A percentile compares a stretch with the other conserved stretches of the same genome.
These are phyloP conservation scores for Dendroctonus valens DNA, from an alignment of 1,140 invertebrate genomes.

Conservation along the genomic window DNA sequence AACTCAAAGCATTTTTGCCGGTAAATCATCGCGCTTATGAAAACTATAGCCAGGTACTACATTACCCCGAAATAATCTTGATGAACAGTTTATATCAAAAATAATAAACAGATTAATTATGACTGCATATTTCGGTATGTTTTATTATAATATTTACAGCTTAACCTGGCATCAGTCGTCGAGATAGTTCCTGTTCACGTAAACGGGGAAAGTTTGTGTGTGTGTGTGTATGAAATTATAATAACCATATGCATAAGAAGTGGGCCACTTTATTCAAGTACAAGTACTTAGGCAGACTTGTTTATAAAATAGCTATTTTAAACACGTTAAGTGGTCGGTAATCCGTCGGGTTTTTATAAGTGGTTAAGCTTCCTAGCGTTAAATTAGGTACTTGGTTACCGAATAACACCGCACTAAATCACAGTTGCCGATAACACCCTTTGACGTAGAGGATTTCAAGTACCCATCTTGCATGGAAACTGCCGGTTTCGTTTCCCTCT, in stretches of 20 bases:
- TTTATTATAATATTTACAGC: conserved; percentile 38
- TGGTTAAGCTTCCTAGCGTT: conserved; percentile 25
- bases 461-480: conserved; percentile 8
- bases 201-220: conserved; percentile 36
- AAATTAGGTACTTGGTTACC: conserved; percentile 16
- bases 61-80: conserved; percentile 25
- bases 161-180: conserved; percentile 32
- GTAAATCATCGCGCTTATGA: conserved; percentile 25
- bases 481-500: conserved; percentile 1
- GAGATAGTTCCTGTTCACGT: conserved; percentile 31
- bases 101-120: conserved; percentile 37
- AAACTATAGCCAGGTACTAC: conserved; percentile 18
- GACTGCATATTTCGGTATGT: conserved; percentile 35
- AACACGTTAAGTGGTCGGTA: conserved; percentile 39
- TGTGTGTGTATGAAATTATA: conserved; percentile 40
- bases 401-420: conserved; percentile 26
- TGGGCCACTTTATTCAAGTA: conserved; percentile 47
- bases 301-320: conserved; percentile 50
- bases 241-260: conserved; percentile 48
- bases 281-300: conserved; percentile 46
- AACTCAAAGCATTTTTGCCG: conserved; percentile 1
- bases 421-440: conserved; percentile 19
- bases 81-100: conserved; percentile 35
- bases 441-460: conserved; percentile 17
- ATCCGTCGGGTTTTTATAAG: conserved; percentile 12